phyloP scores from a whole-genome alignment of 2,888 invertebrate species.

The Plagodis dolabraria region DNA sequence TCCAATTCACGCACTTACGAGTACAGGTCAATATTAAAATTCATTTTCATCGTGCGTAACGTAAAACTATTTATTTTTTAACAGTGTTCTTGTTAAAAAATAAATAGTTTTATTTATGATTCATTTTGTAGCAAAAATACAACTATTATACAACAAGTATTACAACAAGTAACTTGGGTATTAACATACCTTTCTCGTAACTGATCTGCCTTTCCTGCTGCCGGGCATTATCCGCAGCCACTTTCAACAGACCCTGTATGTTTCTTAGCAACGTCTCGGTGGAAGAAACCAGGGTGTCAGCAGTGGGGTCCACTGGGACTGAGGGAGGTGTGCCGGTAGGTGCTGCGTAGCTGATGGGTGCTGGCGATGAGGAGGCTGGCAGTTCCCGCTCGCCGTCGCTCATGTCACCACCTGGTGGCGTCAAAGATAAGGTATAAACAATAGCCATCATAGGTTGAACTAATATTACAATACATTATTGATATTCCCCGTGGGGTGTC shows the following conservation, averaged over 20 bases:
- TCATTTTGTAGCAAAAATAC: no score
- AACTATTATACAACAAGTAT: no score
- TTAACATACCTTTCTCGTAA: conserved; percentile 94
- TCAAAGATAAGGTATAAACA: neutral
- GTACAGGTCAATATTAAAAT: no score
- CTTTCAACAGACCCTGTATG: conserved; percentile 97
- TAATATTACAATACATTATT: no score
- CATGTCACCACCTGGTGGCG: conserved; percentile 85
- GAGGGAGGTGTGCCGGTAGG: conserved; percentile 84
- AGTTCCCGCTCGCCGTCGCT: conserved; percentile 91
- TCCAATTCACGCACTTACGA: no score
- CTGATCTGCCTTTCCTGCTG: conserved; percentile 98
- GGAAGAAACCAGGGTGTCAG: conserved; percentile 88
- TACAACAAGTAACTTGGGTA: no score
- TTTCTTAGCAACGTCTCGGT: conserved; percentile 97
- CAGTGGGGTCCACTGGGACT: conserved; percentile 75
- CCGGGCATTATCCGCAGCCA: conserved; percentile 98
- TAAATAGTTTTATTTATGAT: no score
- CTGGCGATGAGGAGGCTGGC: conserved; percentile 86
- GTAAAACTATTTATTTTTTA: no score
- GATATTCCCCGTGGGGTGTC: no score
- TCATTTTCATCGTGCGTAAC: no score
- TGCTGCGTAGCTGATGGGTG: conserved; percentile 93
- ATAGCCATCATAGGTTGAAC: no score
- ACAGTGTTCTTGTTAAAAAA: no score